phyloP scores from a whole-genome alignment of 1,140 invertebrate genomes.

The Trachymyrmex cornetzi region DNA sequence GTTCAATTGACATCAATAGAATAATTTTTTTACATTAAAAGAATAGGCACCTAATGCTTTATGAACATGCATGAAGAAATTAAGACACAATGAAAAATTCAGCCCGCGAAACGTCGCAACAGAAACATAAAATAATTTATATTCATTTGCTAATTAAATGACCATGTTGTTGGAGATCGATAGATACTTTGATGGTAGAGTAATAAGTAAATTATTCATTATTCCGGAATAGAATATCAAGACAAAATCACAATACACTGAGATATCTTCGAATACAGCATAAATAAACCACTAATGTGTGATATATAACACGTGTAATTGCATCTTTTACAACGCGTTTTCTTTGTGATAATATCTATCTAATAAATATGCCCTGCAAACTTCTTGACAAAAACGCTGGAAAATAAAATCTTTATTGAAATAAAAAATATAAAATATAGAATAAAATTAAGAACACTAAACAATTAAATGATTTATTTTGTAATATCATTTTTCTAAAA shows the following conservation, averaged over 20 bases:
- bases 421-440: background rate
- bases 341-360: background rate
- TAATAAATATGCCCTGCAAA: background rate
- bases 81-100: conserved; percentile 20
- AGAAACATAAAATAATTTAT: conserved; percentile 30
- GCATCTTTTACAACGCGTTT: background rate
- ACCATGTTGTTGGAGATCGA: background rate
- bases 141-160: conserved; percentile 13
- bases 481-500: background rate
- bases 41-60: background rate
- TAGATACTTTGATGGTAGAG: background rate
- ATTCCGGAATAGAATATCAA: background rate
- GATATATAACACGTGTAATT: background rate
- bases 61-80: background rate
- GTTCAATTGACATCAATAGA: background rate
- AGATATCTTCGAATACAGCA: background rate
- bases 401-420: background rate
- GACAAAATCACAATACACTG: background rate
- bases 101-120: background rate
- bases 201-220: conserved; percentile 34
- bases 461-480: background rate
- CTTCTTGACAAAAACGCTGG: background rate
- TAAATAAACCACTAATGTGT: background rate
- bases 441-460: conserved; percentile 6
- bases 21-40: conserved; percentile 12